These are phyloP conservation scores for Stenoptilia bipunctidactyla DNA, from an alignment of 2,888 invertebrate genomes.

Conservation along the genomic window DNA sequence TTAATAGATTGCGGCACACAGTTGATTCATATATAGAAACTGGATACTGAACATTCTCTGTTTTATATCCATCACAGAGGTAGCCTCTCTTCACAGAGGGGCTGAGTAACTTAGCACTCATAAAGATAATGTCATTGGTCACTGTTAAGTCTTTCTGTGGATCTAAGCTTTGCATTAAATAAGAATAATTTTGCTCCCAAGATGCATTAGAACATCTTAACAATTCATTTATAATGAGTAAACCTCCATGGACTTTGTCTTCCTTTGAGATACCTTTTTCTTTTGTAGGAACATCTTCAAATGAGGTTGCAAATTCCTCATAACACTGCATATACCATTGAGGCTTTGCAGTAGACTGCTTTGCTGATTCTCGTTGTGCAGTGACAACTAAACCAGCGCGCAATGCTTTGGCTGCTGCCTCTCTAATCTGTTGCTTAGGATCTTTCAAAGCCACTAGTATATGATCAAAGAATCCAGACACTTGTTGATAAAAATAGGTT, in stretches of 20 bases:
- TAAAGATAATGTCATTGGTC: conserved; percentile 68
- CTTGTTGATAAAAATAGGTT: conserved; percentile 96
- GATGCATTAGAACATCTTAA: conserved; percentile 89
- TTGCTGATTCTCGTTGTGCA: conserved; percentile 95
- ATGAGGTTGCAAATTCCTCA: conserved; percentile 86
- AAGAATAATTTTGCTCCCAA: conserved; percentile 86
- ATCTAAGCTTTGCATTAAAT: conserved; percentile 74
- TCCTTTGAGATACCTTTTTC: conserved; percentile 88
- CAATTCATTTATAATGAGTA: conserved; percentile 94
- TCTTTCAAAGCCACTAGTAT: conserved; percentile 93
- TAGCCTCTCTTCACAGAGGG: conserved; percentile 69
- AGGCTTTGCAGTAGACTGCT: conserved; percentile 88
- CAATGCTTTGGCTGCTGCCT: conserved; percentile 94
- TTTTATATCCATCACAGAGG: conserved; percentile 57
- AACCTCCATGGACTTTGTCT: conserved; percentile 92
- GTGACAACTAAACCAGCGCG: conserved; percentile 95
- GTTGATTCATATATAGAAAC: conserved; percentile 85
- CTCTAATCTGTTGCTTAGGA: conserved; percentile 90
- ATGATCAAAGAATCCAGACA: conserved; percentile 92
- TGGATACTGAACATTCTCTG: conserved; percentile 64
- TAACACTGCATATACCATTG: conserved; percentile 95
- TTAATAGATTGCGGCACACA: conserved; percentile 85
- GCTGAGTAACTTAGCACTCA: conserved; percentile 72
- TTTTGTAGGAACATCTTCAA: conserved; percentile 75
- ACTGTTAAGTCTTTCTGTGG: conserved; percentile 55